Evolutionary conservation across 2,888 invertebrate genomes (phyloP), one percentile per base, ranked within the genome.

Genomic region (Coenonympha arcania): DNA sequence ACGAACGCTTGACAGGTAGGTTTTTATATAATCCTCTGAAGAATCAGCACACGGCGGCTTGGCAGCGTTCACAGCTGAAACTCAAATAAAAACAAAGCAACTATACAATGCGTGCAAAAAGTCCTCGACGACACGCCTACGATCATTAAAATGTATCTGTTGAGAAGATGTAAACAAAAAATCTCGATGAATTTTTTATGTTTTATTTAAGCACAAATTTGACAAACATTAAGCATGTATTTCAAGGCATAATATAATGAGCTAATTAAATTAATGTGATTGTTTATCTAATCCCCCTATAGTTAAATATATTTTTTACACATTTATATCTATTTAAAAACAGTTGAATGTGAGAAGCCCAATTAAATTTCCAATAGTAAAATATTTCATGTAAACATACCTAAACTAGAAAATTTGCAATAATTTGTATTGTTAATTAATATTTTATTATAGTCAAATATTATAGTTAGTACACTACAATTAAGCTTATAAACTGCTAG

Each of bases 51-150:
- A n/a, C n/a, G n/a, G n/a, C 42, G 16, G 39, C 30, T n/a, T 5
- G 11, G 48, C 40, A 18, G 37, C 24, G 13, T 37, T 40, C 50
- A 45, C 24, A 13, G 78, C 83, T 83, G 81, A 65, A 83, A 83
- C 72, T 62, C 62, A 69, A 68, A 75, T 60, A 70, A 66, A 73
- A 67, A 70, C 61, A 75, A 70, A 66, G 50, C 55, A 62, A 63
- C 73, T 69, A 76, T 62, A 59, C 81, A 82, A 84, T 83, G 83
- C 82, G 84, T 82, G 84, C 83, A 84, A 83, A 81, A 71, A 60
- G 56, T 64, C 74, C 71, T 55, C 72, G 59, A 59, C 59, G 58
- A 56, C 2, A 16, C 31, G 8, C 60, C 55, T 56, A 54, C 44
- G 31, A 57, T 41, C 28, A 46, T 50, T 52, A 50, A 40, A 51